Evolutionary conservation across 2,113 vertebrate genomes (phyloP).

Genomic region (Gymnogyps californianus): DNA sequence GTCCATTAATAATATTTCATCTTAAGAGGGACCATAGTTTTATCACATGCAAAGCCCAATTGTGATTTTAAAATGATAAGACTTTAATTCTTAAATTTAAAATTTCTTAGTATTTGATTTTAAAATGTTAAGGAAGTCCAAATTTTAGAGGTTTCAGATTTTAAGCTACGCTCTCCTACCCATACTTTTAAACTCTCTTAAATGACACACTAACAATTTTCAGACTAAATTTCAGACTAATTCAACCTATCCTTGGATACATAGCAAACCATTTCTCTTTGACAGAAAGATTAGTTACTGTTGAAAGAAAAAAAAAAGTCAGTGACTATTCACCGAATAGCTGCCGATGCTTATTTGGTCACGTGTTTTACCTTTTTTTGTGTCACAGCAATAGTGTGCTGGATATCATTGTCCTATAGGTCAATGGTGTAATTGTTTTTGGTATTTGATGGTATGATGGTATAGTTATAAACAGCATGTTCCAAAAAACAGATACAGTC

Average conservation of each 20-base stretch:
- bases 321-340: not conserved
- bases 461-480: not conserved
- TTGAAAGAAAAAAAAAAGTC: not conserved
- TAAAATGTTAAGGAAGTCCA: not conserved
- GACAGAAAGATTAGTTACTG: not conserved
- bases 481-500: not conserved
- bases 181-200: not conserved
- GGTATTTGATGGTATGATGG: not conserved
- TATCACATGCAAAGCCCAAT: not conserved
- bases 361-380: not conserved
- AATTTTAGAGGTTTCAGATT: not conserved
- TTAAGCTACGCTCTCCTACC: not conserved
- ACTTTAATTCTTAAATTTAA: not conserved
- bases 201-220: not conserved
- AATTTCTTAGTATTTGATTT: not conserved
- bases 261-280: not conserved
- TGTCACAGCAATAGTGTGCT: not conserved
- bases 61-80: not conserved
- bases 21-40: not conserved
- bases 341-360: not conserved
- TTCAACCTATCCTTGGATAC: not conserved
- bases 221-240: not conserved
- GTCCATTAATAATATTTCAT: not conserved
- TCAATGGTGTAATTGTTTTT: not conserved
- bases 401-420: not conserved